Evolutionary conservation across 2,888 invertebrate species (phyloP), one percentile per base, ranked within the genome.

Genomic region (Zygothrica quintamaculata): DNA sequence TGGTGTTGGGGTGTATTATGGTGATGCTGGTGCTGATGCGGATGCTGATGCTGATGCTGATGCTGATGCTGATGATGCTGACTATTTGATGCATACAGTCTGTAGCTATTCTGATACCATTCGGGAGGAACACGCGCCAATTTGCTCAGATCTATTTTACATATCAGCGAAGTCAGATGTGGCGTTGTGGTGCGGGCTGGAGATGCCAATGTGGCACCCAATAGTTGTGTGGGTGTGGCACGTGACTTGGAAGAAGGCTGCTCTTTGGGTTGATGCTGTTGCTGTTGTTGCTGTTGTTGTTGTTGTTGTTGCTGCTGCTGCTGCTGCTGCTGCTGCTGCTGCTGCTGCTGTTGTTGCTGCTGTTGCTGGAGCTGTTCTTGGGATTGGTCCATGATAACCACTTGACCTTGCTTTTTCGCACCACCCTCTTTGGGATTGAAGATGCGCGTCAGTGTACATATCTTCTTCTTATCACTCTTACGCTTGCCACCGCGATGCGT

Each of bases 351-450:
- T 69, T 88, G 90, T n/a, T n/a, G n/a, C n/a, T n/a, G n/a, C n/a
- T n/a, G n/a, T 36, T 88, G 86, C 44, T 91, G 85, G 75, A 92
- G 80, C 44, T 90, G 86, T 78, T 93, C 93, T 68, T 92, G 92
- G 36, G 92, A 92, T 69, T 92, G 92, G 75, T 95, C 95, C 61
- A 95, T 94, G 52, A 95, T 93, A 50, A 95, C 94, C 48, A 95
- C 95, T 73, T 95, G 95, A 1, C 94, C 94, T 88, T 95, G 95
- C 53, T 93, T 93, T 75, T 94, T 95, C 1, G 94, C 94, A 1
- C 94, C 94, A 11, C 94, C 94, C 50, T 94, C 95, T 65, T 95
- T 94, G 68, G 94, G 94, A 36, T 94, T 94, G 86, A 95, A 94
- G 48, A 95, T 90, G 82, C 94, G 94, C 36, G 94, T 91, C 51